These are phyloP conservation scores for Papilio protenor DNA, from an alignment of 2,888 invertebrate genomes.

Conservation along the genomic window DNA sequence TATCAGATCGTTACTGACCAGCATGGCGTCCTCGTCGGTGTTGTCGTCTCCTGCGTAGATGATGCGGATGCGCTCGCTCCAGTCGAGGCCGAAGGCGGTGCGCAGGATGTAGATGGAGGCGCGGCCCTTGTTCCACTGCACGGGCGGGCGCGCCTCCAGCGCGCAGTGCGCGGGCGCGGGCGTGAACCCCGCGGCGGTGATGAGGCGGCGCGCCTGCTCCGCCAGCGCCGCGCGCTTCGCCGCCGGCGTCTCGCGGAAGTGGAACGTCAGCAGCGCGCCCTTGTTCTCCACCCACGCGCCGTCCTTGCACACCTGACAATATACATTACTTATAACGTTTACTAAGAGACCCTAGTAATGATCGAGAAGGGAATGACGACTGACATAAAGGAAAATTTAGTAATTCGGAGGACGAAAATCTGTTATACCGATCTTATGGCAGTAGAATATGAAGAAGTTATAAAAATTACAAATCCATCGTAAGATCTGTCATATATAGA, in stretches of 20 bases:
- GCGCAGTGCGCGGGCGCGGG: conserved; percentile 93
- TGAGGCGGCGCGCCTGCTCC: conserved; percentile 88
- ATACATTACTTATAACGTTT: background rate
- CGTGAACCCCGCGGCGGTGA: conserved; percentile 90
- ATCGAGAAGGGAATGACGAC: too few species aligned
- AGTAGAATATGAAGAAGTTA: too few species aligned
- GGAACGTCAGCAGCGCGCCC: conserved; percentile 93
- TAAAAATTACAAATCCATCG: too few species aligned
- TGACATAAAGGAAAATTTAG: too few species aligned
- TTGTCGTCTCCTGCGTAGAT: conserved; percentile 95
- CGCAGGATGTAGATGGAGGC: conserved; percentile 95
- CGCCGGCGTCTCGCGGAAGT: conserved; percentile 92
- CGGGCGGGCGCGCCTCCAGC: conserved; percentile 95
- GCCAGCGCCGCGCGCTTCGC: conserved; percentile 87
- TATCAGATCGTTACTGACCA: conserved; percentile 79
- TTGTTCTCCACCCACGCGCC: conserved; percentile 97
- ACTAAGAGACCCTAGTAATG: too few species aligned
- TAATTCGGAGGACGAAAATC: too few species aligned
- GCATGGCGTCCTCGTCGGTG: conserved; percentile 96
- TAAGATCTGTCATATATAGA: too few species aligned
- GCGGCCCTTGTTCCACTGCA: conserved; percentile 95
- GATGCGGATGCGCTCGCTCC: conserved; percentile 95
- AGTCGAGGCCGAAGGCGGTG: conserved; percentile 95
- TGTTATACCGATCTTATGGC: too few species aligned
- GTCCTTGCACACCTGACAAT: conserved; percentile 89